Evolutionary conservation across 2,797 vertebrate genomes (phyloP).

Genomic region (Phataginus tetradactyla): DNA sequence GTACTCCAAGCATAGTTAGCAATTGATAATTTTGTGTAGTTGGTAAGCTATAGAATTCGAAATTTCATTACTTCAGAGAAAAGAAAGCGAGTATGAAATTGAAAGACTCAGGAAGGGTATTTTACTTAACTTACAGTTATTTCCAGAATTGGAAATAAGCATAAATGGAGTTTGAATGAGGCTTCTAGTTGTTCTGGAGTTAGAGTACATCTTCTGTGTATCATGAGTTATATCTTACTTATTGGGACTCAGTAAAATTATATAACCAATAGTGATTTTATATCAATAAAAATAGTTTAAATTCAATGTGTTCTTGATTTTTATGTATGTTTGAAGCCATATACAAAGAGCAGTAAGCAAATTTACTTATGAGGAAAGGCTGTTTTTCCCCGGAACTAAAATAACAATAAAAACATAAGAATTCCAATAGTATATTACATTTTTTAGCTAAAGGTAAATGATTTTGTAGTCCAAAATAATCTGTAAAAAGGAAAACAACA

Average conservation of each 20-base stretch:
- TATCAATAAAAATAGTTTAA: neutral
- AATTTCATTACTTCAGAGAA: neutral
- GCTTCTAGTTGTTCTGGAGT: no score
- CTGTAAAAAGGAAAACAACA: neutral
- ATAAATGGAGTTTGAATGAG: neutral
- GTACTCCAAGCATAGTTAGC: neutral
- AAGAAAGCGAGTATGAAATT: neutral
- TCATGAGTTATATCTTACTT: slow-evolving; percentile 8
- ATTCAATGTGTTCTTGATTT: neutral
- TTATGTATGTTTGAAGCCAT: neutral
- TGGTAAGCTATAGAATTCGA: neutral
- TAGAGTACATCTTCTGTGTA: neutral
- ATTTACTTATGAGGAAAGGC: neutral
- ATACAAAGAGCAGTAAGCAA: neutral
- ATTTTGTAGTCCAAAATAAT: neutral
- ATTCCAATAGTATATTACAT: neutral
- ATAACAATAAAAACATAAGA: neutral
- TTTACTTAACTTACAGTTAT: slow-evolving; percentile 8
- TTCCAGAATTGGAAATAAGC: neutral
- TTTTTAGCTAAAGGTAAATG: neutral
- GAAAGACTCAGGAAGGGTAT: neutral
- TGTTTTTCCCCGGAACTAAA: neutral
- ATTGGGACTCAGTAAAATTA: neutral
- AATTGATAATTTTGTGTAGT: neutral
- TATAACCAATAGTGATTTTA: neutral